Evolutionary conservation across 2,888 invertebrate genomes (phyloP), one percentile per base, ranked within the genome.

Genomic region (Peribatodes rhomboidaria): DNA sequence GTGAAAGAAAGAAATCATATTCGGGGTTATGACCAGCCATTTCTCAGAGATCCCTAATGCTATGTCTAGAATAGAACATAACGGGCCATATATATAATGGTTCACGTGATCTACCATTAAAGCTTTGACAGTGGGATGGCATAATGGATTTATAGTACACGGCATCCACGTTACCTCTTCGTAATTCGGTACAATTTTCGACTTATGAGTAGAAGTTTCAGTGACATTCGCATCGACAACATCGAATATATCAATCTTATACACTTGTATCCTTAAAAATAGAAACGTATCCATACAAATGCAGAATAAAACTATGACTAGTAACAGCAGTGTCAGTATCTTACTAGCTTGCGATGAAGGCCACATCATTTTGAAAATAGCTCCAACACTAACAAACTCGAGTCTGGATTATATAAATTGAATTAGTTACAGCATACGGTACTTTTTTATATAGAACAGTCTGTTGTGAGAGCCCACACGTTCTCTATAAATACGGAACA

Each of bases 31-130:
- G 55, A 95, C 91, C 1, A 89, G 78, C 84, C 90, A 83, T 50
- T 88, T 91, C 7, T 94, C 89, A 0, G 96, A 96, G 73, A 97
- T 95, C 1, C 94, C 94, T 20, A 96, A 85, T 7, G 95, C 85
- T 75, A 94, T 86, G 81, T 98, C 97, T 35, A 97, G 89, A 20
- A 97, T 87, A 4, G 96, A 95, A n/a, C 97, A 96, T 47, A 97
- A 83, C 0, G 98, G 98, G 1, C 96, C 96, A 78, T 97, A 96
- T 18, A 98, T 89, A 79, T 97, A 98, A 78, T 97, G 97, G 81
- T 97, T 98, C 4, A 96, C 94, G 69, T 97, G 97, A 83, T 98
- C 98, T 53, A 97, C 90, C 92, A 98, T 95, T 59, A 98, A 84
- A 1, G 96, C 96, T 87, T 98, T 98, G 0, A 97, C 96, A 0